Conservation (phyloP, 1,140 invertebrate species). For the Pseudomyrmex dendroicus region DNA sequence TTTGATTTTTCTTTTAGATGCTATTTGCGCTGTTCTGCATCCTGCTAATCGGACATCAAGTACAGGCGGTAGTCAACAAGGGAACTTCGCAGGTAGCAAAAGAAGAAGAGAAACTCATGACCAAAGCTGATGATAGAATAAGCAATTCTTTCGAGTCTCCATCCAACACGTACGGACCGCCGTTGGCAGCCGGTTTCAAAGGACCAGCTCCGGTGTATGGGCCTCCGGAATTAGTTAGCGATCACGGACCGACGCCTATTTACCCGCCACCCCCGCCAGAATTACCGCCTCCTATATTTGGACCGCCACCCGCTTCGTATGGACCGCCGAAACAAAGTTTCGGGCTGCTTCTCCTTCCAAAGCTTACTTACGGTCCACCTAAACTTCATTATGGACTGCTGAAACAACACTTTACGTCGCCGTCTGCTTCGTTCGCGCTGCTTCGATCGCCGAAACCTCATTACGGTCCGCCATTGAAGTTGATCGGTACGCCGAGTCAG, state of each 20-base stretch:
- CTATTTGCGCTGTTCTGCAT: constrained; percentile 73
- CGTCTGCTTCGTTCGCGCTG: constrained; percentile 72
- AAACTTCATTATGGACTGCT: constrained; percentile 83
- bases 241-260: constrained; percentile 81
- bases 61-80: constrained; percentile 79
- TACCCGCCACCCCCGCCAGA: constrained; percentile 81
- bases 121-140: constrained; percentile 80
- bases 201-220: constrained; percentile 83
- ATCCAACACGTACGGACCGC: constrained; percentile 75
- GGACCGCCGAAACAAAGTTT: constrained; percentile 82
- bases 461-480: constrained; percentile 85
- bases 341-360: constrained; percentile 79
- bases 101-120: constrained; percentile 69
- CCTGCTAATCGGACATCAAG: constrained; percentile 74
- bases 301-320: constrained; percentile 80
- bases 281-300: constrained; percentile 80
- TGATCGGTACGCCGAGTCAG: constrained; percentile 74
- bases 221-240: constrained; percentile 79
- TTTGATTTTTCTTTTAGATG: constrained; percentile 76
- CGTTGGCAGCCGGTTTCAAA: constrained; percentile 70
- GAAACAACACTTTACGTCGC: constrained; percentile 84
- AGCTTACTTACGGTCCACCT: constrained; percentile 84
- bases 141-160: constrained; percentile 82
- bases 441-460: constrained; percentile 77
- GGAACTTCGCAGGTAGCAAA: constrained; percentile 64